Evolutionary conservation across 2,797 vertebrate genomes (phyloP).

Genomic region (Notamacropus eugenii): DNA sequence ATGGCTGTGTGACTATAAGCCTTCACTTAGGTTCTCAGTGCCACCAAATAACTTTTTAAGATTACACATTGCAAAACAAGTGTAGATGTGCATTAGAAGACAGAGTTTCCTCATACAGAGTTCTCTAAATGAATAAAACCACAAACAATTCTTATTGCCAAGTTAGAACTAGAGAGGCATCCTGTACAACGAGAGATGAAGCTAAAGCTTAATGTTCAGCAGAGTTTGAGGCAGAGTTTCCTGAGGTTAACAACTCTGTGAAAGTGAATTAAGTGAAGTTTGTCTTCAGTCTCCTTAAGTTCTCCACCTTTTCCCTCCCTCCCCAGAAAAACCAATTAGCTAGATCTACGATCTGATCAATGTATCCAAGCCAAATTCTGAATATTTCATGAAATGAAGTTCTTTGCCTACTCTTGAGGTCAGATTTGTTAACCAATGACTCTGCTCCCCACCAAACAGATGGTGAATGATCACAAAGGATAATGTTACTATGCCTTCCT

Average conservation of each 20-base stretch:
- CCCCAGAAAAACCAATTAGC: too few species aligned
- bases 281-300: background rate
- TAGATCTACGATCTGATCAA: background rate
- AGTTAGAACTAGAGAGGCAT: background rate
- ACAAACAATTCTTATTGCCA: background rate
- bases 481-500: background rate
- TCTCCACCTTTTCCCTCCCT: background rate
- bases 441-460: background rate
- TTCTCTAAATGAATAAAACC: background rate
- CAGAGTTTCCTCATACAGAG: background rate
- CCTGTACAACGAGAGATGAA: background rate
- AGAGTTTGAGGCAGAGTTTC: background rate
- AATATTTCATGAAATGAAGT: background rate
- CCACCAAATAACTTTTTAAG: background rate
- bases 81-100: background rate
- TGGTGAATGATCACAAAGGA: background rate
- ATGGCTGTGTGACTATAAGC: background rate
- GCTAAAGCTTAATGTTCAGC: background rate
- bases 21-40: background rate
- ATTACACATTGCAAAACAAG: background rate
- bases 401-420: background rate
- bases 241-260: background rate
- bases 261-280: background rate
- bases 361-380: background rate
- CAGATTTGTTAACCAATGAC: background rate